Base-by-base conservation (phyloP, 2,888 invertebrate species). In the Notocelia uddmanniana region DNA sequence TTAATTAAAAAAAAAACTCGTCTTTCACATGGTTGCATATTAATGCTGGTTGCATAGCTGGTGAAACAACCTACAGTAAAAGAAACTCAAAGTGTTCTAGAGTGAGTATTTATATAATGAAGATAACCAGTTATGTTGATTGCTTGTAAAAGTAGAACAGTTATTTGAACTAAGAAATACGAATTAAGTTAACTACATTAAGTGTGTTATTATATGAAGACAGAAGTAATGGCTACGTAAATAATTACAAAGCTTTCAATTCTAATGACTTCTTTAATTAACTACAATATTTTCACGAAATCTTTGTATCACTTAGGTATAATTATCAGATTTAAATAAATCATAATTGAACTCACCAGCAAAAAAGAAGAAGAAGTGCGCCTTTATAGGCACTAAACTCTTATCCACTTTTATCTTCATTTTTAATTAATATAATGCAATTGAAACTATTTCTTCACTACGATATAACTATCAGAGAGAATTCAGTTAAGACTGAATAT, bases 311-410 rank as follows among this genome's bases (percentile, higher is more conserved):
- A 37, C 3, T 10, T 37, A 37, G 13, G 3, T 3, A 10, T 37
- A 37, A 37, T 37, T 37, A 37, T 3, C 13, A 37, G 13, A 37
- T 41, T 11, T 3, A 0, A 45, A n/a, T n/a, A 54, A 50, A 3
- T 11, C 26, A 13, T 1, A 11, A 37, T 31, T n/a, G 8, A n/a
- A 92, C 95, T 96, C 91, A 97, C 97, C 97, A 77, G 96, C 97
- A 95, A 97, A 97, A 80, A 98, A 97, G 85, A 97, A 97, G 90
- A 98, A 97, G 84, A 96, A 98, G 85, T 98, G 98, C 0, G 96
- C 96, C 94, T 98, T 98, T 63, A 98, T 94, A 13, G 98, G 97
- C 87, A 98, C 81, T 64, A 97, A 93, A 55, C 93, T 93, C 77
- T 83, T 94, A 85, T 97, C 96, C 67, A 98, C 94, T 86, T 95